Percentiles rank a stretch among this genome's conserved stretches.
Evolutionary conservation across 2,888 invertebrate genomes (phyloP).

Genomic region (Drosophila nigritarsus): DNA sequence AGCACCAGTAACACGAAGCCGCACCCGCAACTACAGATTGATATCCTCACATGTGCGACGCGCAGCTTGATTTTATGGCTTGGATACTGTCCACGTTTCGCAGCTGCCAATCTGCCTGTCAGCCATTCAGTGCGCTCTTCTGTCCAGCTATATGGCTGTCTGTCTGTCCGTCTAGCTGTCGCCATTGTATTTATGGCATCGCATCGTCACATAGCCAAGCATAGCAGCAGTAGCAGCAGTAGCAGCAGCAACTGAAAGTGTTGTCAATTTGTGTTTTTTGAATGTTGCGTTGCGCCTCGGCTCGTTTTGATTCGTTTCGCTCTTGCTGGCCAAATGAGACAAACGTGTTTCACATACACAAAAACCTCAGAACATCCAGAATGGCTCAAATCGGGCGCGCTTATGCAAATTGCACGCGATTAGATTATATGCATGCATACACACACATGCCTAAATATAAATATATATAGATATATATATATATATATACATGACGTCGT

Average conservation of each 20-base stretch:
- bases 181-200: constrained; percentile 49
- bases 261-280: constrained; percentile 30
- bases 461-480: constrained; percentile 14
- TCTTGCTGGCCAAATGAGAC: constrained; percentile 75
- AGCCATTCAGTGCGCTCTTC: constrained; percentile 16
- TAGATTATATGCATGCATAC: constrained; percentile 32
- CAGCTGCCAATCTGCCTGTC: constrained; percentile 34
- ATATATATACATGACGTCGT: constrained; percentile 7
- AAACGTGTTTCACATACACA: constrained; percentile 75
- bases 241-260: constrained; percentile 49
- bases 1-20: background rate
- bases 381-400: constrained; percentile 56
- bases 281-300: constrained; percentile 6
- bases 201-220: constrained; percentile 33
- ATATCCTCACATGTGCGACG: constrained; percentile 33
- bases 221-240: background rate
- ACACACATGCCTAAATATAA: background rate
- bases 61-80: constrained; percentile 44
- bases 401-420: constrained; percentile 69
- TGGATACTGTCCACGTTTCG: constrained; percentile 42
- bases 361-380: constrained; percentile 45
- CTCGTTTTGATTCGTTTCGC: constrained; percentile 41
- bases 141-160: background rate
- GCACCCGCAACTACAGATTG: constrained; percentile 25
- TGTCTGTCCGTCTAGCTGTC: constrained; percentile 7